These are phyloP conservation scores for Psittacus erithacus DNA, from an alignment of 2,113 vertebrate genomes.

Conservation along the genomic window DNA sequence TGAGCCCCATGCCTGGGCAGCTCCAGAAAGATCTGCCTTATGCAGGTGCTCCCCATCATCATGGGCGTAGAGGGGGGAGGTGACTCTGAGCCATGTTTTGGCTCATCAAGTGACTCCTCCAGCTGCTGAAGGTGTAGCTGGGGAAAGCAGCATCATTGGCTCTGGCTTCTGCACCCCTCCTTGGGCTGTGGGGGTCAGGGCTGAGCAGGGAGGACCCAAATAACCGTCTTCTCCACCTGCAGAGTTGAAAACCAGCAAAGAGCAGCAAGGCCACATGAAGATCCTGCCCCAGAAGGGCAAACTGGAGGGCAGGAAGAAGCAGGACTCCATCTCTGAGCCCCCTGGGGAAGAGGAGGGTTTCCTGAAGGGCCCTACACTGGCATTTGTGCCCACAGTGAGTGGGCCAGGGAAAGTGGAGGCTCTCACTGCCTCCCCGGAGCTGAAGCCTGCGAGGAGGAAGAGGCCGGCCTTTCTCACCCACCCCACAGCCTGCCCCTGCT, in stretches of 20 bases:
- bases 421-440: slow-evolving; percentile 72
- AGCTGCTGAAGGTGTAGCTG: accelerated
- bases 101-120: accelerated
- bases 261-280: slow-evolving; percentile 46
- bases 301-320: not conserved
- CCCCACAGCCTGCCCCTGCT: slow-evolving; percentile 71
- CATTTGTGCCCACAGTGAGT: slow-evolving; percentile 58
- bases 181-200: not conserved
- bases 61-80: not conserved
- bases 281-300: slow-evolving; percentile 82
- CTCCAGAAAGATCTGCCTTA: not conserved
- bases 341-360: slow-evolving; percentile 71
- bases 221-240: not conserved
- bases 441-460: slow-evolving; percentile 64
- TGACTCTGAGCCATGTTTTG: not conserved
- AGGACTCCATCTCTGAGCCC: accelerated
- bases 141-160: not conserved
- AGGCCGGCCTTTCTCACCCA: slow-evolving; percentile 79
- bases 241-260: slow-evolving; percentile 57
- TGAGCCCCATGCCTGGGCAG: not conserved
- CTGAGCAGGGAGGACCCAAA: not conserved
- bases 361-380: slow-evolving; percentile 69
- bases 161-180: not conserved
- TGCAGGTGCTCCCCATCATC: no score
- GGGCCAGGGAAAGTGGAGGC: not conserved